These are phyloP conservation scores for Plagodis dolabraria DNA, from an alignment of 2,888 invertebrate genomes.

Conservation along the genomic window DNA sequence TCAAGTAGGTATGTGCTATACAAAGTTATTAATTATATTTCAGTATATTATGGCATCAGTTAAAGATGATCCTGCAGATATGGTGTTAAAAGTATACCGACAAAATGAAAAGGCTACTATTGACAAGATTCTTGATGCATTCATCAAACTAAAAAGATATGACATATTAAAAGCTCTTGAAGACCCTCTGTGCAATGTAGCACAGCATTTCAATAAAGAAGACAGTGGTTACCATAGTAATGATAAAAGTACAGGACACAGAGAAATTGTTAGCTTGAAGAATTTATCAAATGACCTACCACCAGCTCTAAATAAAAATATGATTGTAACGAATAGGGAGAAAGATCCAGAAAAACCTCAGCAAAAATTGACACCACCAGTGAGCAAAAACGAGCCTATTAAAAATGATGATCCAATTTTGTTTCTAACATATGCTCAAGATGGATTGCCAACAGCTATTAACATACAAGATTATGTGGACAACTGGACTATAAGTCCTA, in stretches of 20 bases:
- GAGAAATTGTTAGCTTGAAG: constrained; percentile 69
- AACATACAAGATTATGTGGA: constrained; percentile 78
- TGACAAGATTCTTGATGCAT: constrained; percentile 78
- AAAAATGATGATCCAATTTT: constrained; percentile 65
- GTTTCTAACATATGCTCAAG: constrained; percentile 82
- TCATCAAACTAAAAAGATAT: constrained; percentile 77
- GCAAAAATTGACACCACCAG: constrained; percentile 46
- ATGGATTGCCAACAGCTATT: constrained; percentile 76
- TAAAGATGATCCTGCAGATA: constrained; percentile 81
- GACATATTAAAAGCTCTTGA: constrained; percentile 81
- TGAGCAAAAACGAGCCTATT: constrained; percentile 45
- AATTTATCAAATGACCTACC: constrained; percentile 70
- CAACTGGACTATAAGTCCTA: constrained; percentile 67
- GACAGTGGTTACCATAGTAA: constrained; percentile 77
- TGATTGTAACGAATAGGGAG: constrained; percentile 44
- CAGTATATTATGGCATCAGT: constrained; percentile 83
- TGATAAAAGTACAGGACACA: constrained; percentile 58
- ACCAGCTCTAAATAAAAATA: constrained; percentile 67
- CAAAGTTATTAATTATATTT: constrained; percentile 46
- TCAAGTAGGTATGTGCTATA: constrained; percentile 37
- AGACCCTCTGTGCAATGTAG: constrained; percentile 64
- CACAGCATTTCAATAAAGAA: constrained; percentile 69
- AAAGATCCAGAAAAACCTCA: constrained; percentile 59
- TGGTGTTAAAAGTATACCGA: constrained; percentile 79
- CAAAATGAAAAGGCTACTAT: constrained; percentile 81